Conservation (phyloP, 2,113 vertebrate species). For the Tapirus terrestris region DNA sequence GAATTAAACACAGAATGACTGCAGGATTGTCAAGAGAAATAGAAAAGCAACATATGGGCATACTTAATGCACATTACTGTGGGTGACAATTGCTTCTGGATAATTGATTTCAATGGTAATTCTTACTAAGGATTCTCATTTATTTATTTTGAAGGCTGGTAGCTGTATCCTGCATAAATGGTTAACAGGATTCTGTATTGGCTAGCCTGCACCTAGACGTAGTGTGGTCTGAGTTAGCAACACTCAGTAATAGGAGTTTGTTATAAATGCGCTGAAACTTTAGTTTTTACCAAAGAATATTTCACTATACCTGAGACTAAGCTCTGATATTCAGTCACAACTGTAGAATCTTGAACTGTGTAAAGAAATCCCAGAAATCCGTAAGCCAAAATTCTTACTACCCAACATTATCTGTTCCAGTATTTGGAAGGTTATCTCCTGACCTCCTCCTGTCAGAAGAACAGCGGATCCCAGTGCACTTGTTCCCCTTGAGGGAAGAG, state of each 20-base stretch:
- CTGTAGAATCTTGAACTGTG: neutral
- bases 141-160: neutral
- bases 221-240: neutral
- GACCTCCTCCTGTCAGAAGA: neutral
- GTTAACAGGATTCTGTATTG: neutral
- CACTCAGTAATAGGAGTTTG: neutral
- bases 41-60: neutral
- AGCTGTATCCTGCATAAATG: neutral
- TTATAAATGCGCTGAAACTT: neutral
- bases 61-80: neutral
- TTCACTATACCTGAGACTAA: neutral
- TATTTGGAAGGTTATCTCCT: neutral
- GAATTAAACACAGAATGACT: neutral
- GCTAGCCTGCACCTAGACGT: neutral
- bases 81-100: neutral
- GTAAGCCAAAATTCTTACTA: neutral
- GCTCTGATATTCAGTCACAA: neutral
- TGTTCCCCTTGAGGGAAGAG: neutral
- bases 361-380: neutral
- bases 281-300: neutral
- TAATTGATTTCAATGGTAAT: neutral
- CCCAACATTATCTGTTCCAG: neutral
- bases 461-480: neutral
- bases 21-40: neutral
- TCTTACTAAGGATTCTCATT: neutral